These are phyloP conservation scores for Galaxias olidus DNA, from an alignment of 2,797 vertebrate species.

Conservation along the genomic window DNA sequence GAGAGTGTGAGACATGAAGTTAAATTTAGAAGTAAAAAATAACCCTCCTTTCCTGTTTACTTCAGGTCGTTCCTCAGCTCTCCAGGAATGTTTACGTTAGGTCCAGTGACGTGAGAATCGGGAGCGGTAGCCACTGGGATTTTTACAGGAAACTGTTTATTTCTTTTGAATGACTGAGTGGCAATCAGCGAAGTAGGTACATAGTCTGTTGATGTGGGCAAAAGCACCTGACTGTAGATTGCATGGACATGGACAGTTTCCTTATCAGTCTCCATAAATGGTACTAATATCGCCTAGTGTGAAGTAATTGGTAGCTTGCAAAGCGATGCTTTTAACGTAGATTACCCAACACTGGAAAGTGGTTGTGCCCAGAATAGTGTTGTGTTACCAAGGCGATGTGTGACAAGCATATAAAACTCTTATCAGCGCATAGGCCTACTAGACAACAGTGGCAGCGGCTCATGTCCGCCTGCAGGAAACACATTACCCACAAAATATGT, in stretches of 20 bases:
- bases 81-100: not conserved
- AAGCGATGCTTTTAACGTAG: constrained; percentile 27
- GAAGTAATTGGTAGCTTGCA: constrained; percentile 25
- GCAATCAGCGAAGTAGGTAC: not conserved
- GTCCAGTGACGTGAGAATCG: not conserved
- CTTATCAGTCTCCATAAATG: too few species aligned
- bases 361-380: too few species aligned
- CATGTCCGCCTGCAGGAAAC: too few species aligned
- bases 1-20: not conserved
- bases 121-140: not conserved
- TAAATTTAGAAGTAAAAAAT: not conserved
- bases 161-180: not conserved
- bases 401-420: too few species aligned
- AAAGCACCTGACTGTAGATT: not conserved
- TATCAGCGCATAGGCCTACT: too few species aligned
- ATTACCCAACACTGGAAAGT: too few species aligned
- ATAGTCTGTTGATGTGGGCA: not conserved
- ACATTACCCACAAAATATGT: too few species aligned
- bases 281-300: not conserved
- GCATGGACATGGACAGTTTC: not conserved
- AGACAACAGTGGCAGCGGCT: too few species aligned
- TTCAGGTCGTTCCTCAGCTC: not conserved
- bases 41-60: constrained; percentile 14
- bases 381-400: too few species aligned
- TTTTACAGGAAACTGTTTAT: constrained; percentile 4